Evolutionary conservation across 2,113 vertebrate species (phyloP).

Genomic region (Gnathonemus echidnorhynchus): DNA sequence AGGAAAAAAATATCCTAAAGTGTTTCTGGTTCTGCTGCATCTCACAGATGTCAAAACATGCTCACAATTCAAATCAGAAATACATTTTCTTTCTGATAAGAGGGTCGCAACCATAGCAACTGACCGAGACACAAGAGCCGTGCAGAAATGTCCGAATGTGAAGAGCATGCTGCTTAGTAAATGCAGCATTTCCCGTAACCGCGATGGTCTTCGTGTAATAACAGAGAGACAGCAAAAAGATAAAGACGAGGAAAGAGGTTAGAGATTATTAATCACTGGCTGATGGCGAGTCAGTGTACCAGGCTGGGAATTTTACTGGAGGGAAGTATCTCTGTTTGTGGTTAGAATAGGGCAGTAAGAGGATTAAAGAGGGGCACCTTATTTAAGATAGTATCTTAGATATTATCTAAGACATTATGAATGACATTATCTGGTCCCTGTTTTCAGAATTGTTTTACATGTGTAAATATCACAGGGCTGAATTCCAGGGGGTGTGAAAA

Average conservation of each 20-base stretch:
- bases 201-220: not conserved
- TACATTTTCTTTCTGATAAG: not conserved
- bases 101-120: not conserved
- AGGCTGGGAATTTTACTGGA: not conserved
- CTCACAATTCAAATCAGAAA: not conserved
- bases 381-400: not conserved
- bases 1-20: not conserved
- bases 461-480: not conserved
- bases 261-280: not conserved
- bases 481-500: not conserved
- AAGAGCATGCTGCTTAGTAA: not conserved
- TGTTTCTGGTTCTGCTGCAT: not conserved
- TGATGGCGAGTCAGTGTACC: not conserved
- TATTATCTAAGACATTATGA: not conserved
- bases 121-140: not conserved
- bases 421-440: not conserved
- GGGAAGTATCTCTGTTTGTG: not conserved
- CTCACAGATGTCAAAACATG: not conserved
- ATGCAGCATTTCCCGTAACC: not conserved
- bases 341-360: not conserved
- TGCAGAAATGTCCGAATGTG: not conserved
- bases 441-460: not conserved
- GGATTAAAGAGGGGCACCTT: not conserved
- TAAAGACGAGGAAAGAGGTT: not conserved
- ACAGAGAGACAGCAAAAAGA: not conserved